Base-by-base conservation (phyloP, 2,888 invertebrate species). In the Eupeodes luniger region DNA sequence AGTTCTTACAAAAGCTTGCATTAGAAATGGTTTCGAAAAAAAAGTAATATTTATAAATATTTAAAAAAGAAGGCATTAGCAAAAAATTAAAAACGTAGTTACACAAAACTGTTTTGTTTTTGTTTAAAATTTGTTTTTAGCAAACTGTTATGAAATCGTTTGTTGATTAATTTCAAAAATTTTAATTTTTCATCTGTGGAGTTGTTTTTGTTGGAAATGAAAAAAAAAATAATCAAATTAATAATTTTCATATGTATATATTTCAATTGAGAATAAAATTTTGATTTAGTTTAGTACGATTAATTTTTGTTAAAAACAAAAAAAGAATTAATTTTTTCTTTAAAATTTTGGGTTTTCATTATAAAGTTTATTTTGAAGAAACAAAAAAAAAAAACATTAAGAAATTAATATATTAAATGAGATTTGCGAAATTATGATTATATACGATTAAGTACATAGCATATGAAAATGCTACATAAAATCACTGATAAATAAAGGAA, bases 1-100 rank as follows among this genome's bases (percentile, higher is more conserved):
- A 77, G 61, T 80, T 77, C 40, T 67, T 84, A 81, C 61, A 88
- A 88, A 27, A 88, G 88, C 88, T 88, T 88, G 88, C 88, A 88
- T 57, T 77, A 74, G 69, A 44, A 87, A 59, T 57, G 55, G 83
- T 81, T 66, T 51, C 2, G 79, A 86, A 55, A 79, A 79, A 79
- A 81, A 11, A 85, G 75, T 80, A 59, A 55, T 74, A 34, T 70
- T 27, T 49, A 62, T 6, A 47, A 7, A 14, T 49, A 62, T 6
- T 19, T 12, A 44, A 40, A 3, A 78, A 81, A 27, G 27, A 76
- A 80, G 79, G 85, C 82, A 85, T 89, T 89, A 80, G 81, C 85
- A 87, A 59, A 76, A 61, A 34, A 27, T 27, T 27, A 78, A 69
- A 75, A 75, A 57, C 9, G 27, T 67, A 75, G 69, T 81, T 47